Conservation (phyloP, 2,888 invertebrate genomes). For the Nasonia oneida region DNA sequence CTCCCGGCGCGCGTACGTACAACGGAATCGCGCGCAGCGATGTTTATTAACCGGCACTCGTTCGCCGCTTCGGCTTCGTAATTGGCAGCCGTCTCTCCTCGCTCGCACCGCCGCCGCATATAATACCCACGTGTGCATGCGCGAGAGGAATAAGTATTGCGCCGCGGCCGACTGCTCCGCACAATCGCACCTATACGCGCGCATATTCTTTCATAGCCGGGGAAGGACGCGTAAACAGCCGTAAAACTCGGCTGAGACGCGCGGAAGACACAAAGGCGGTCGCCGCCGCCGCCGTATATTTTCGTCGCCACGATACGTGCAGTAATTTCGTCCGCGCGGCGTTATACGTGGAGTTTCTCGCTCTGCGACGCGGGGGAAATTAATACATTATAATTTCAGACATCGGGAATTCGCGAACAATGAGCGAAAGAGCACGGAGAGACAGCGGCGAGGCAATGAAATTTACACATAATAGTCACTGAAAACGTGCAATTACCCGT, state of each 20-base stretch:
- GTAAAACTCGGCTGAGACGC: constrained; percentile 45
- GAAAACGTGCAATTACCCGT: constrained; percentile 60
- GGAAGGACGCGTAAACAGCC: constrained; percentile 33
- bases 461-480: constrained; percentile 63
- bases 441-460: constrained; percentile 50
- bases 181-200: not conserved
- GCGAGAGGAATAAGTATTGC: not conserved
- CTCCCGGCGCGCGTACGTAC: not conserved
- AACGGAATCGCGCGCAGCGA: constrained; percentile 32
- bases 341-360: not conserved
- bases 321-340: constrained; percentile 32
- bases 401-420: constrained; percentile 61
- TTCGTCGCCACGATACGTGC: not conserved
- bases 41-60: constrained; percentile 61
- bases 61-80: constrained; percentile 47
- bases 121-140: constrained; percentile 5
- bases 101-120: not conserved
- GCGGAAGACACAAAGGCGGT: constrained; percentile 23
- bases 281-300: constrained; percentile 39
- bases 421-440: constrained; percentile 32
- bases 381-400: constrained; percentile 61
- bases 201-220: constrained; percentile 11
- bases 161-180: not conserved
- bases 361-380: constrained; percentile 41
- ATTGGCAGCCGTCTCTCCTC: constrained; percentile 54